phyloP scores from a whole-genome alignment of 2,113 vertebrate genomes.

The Hippocampus zosterae region DNA sequence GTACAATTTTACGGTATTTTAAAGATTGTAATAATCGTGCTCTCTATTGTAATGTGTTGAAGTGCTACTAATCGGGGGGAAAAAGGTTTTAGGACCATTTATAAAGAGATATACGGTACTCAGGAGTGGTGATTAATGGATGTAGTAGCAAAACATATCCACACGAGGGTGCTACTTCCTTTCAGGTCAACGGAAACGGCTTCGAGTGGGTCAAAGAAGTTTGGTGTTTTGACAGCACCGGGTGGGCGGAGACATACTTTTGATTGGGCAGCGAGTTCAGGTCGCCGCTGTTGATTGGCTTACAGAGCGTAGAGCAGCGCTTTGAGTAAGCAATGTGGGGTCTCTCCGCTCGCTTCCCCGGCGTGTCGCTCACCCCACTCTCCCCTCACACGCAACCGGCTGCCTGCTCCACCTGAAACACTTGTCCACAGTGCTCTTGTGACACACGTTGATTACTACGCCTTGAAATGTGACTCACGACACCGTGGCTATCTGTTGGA shows the following conservation, averaged over 20 bases:
- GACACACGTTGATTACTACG: slow-evolving; percentile 72
- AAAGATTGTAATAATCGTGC: no score
- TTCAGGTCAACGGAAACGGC: slow-evolving; percentile 45
- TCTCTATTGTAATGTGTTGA: no score
- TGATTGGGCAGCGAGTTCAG: slow-evolving; percentile 68
- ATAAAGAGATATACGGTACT: not conserved
- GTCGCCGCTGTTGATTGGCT: slow-evolving; percentile 64
- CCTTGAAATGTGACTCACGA: slow-evolving; percentile 76
- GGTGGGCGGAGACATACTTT: slow-evolving; percentile 49
- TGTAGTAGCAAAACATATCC: slow-evolving; percentile 37
- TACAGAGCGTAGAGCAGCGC: slow-evolving; percentile 43
- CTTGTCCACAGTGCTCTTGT: slow-evolving; percentile 46
- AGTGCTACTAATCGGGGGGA: no score
- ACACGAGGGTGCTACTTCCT: slow-evolving; percentile 60
- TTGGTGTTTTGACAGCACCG: slow-evolving; percentile 70
- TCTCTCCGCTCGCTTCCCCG: slow-evolving; percentile 23
- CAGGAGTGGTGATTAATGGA: not conserved
- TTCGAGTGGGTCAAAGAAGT: slow-evolving; percentile 69
- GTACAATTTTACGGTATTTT: no score
- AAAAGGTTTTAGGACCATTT: not conserved
- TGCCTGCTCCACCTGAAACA: slow-evolving; percentile 25
- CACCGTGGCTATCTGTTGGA: slow-evolving; percentile 59
- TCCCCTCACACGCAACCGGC: slow-evolving; percentile 4
- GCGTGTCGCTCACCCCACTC: not conserved
- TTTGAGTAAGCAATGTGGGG: slow-evolving; percentile 46